Evolutionary conservation across 1,140 invertebrate species (phyloP).

Genomic region (Aphelinus certus): DNA sequence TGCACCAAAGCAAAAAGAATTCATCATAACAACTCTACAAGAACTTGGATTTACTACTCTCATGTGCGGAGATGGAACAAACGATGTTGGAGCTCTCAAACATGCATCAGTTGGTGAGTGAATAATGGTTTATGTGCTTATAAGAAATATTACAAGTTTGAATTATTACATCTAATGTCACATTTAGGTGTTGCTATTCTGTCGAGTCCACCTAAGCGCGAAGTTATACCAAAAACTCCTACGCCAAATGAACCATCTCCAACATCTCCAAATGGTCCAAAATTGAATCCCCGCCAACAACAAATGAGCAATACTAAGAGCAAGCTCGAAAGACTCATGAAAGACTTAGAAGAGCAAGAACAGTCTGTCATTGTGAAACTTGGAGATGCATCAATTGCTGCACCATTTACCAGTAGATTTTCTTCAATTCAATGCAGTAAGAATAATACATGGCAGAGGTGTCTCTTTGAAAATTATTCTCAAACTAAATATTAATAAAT

Average conservation of each 20-base stretch:
- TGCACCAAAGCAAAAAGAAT: slow-evolving; percentile 97
- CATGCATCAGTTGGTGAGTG: slow-evolving; percentile 91
- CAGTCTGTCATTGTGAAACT: slow-evolving; percentile 89
- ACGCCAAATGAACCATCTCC: slow-evolving; percentile 35
- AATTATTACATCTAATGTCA: slow-evolving; percentile 2
- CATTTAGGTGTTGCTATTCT: slow-evolving; percentile 84
- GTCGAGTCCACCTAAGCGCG: slow-evolving; percentile 82
- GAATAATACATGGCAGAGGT: slow-evolving; percentile 66
- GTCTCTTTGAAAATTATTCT: not conserved
- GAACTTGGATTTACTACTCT: slow-evolving; percentile 88
- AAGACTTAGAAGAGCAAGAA: slow-evolving; percentile 93
- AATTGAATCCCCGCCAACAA: slow-evolving; percentile 53
- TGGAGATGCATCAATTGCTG: slow-evolving; percentile 98
- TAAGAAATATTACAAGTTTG: not conserved
- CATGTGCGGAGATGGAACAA: slow-evolving; percentile 99
- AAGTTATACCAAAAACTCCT: slow-evolving; percentile 40
- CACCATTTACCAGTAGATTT: slow-evolving; percentile 97
- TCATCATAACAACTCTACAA: slow-evolving; percentile 90
- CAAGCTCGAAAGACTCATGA: slow-evolving; percentile 81
- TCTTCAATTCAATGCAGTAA: slow-evolving; percentile 96
- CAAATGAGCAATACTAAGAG: slow-evolving; percentile 59
- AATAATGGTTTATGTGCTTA: slow-evolving; percentile 30
- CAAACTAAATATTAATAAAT: not conserved
- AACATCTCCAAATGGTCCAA: slow-evolving; percentile 45
- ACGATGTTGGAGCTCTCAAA: slow-evolving; percentile 99